A percentile compares a stretch with the other conserved stretches of the same genome.
Conservation (phyloP, 2,888 invertebrate genomes). For the Ophion slaviceki region DNA sequence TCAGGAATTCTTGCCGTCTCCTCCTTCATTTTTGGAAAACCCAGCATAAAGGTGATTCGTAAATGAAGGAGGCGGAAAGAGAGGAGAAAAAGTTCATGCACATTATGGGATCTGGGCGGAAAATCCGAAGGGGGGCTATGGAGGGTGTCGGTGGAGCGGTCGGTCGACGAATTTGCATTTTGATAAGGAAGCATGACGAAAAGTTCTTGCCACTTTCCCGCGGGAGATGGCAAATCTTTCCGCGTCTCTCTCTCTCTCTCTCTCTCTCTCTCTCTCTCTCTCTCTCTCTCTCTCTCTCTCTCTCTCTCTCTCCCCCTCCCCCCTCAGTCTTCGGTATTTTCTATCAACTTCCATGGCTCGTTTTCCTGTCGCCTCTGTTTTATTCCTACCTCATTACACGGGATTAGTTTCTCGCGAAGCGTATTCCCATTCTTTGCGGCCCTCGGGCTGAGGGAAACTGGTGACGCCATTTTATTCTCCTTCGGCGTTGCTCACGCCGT, state of each 20-base stretch:
- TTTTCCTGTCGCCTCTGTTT: constrained; percentile 73
- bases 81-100: constrained; percentile 9
- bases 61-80: constrained; percentile 24
- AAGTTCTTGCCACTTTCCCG: constrained; percentile 75
- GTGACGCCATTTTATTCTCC: constrained; percentile 47
- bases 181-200: constrained; percentile 82
- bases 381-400: constrained; percentile 82
- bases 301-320: constrained; percentile 6
- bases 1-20: background rate
- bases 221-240: constrained; percentile 74
- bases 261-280: constrained; percentile 24
- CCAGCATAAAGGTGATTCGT: constrained; percentile 19
- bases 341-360: constrained; percentile 41
- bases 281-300: constrained; percentile 22
- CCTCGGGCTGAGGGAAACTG: constrained; percentile 29
- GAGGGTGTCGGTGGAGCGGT: constrained; percentile 51
- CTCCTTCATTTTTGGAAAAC: constrained; percentile 32
- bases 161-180: constrained; percentile 82
- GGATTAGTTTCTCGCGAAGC: constrained; percentile 80
- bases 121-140: constrained; percentile 22
- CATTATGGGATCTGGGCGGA: constrained; percentile 24
- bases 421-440: constrained; percentile 60
- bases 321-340: background rate
- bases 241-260: constrained; percentile 48
- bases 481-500: background rate